A percentile compares a stretch with the other conserved stretches of the same genome.
phyloP scores from a whole-genome alignment of 2,113 vertebrate genomes.

The Gambusia affinis region DNA sequence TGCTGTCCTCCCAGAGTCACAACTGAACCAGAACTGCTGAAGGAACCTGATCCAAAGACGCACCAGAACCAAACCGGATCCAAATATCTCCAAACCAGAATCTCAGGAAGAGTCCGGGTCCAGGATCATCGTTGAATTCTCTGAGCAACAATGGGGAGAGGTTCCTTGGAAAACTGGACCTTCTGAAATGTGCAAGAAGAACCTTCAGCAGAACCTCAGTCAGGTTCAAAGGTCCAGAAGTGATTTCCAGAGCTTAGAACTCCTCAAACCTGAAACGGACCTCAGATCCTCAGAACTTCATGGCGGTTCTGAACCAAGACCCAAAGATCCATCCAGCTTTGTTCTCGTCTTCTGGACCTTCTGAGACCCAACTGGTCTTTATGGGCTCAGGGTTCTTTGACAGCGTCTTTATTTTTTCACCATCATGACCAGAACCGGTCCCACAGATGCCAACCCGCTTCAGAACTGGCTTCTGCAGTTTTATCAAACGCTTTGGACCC shows the following conservation, averaged over 20 bases:
- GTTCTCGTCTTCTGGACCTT: background rate
- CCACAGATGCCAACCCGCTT: background rate
- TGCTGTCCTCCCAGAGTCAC: too few species aligned
- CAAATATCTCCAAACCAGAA: background rate
- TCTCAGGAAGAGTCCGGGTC: background rate
- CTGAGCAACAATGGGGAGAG: background rate
- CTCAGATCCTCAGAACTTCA: background rate
- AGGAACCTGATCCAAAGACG: background rate
- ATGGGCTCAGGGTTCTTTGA: background rate
- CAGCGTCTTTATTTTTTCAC: background rate
- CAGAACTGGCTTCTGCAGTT: background rate
- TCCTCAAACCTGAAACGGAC: background rate
- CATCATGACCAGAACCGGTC: background rate
- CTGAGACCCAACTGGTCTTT: background rate
- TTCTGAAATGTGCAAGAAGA: background rate
- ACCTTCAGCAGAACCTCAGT: background rate
- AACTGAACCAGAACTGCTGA: background rate
- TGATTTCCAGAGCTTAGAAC: background rate
- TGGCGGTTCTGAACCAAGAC: background rate
- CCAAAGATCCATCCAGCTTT: background rate
- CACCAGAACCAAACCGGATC: too few species aligned
- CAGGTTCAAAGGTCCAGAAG: too few species aligned
- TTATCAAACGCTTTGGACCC: background rate
- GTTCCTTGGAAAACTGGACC: background rate
- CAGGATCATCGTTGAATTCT: background rate